phyloP scores from a whole-genome alignment of 2,113 vertebrate genomes.

The Eretmochelys imbricata region DNA sequence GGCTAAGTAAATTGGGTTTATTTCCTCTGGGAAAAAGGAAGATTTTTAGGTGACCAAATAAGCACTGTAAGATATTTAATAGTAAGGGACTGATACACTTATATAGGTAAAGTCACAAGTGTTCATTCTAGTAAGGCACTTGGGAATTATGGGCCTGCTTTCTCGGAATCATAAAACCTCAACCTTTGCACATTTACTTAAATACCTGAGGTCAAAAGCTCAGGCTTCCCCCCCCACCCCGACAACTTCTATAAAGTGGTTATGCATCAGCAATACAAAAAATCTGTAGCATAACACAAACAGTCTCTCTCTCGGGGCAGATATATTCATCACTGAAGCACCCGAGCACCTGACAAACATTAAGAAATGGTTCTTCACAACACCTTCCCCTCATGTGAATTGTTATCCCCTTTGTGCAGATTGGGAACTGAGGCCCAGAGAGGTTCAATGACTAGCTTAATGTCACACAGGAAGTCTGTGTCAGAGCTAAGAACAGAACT shows the following conservation, averaged over 20 bases:
- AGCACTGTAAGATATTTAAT: background rate
- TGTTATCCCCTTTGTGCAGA: background rate
- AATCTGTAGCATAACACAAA: background rate
- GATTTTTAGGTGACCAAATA: background rate
- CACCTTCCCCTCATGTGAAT: background rate
- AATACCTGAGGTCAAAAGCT: background rate
- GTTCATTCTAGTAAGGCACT: background rate
- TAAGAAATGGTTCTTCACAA: background rate
- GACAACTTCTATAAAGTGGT: background rate
- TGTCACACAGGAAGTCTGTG: background rate
- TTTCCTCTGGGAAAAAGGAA: accelerated
- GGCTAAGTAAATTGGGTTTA: background rate
- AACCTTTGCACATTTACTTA: background rate
- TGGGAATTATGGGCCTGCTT: background rate
- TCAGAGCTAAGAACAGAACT: background rate
- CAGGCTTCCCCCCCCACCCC: background rate
- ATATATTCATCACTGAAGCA: background rate
- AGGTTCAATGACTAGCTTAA: background rate
- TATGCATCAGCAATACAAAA: background rate
- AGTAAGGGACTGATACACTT: background rate
- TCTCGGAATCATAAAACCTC: background rate
- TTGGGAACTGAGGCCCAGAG: accelerated
- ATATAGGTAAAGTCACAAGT: background rate
- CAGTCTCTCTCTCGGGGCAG: background rate
- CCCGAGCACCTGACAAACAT: background rate